Conservation (phyloP, 2,113 vertebrate genomes). For the Synchiropus splendidus region DNA sequence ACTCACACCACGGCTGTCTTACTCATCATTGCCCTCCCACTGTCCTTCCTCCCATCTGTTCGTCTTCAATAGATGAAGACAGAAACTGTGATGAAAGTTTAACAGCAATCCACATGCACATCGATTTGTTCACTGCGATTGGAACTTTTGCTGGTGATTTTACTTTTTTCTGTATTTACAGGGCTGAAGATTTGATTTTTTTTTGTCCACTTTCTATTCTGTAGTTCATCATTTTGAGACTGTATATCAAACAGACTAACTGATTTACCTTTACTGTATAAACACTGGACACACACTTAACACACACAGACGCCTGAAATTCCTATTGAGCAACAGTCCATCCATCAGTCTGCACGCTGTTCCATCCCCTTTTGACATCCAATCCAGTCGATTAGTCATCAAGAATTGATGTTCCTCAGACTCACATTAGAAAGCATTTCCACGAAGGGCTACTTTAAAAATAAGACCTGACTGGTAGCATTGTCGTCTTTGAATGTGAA, state of each 20-base stretch:
- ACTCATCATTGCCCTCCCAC: conserved; percentile 9
- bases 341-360: conserved; percentile 9
- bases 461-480: too few species aligned
- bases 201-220: too few species aligned
- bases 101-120: too few species aligned
- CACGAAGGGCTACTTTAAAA: too few species aligned
- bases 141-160: too few species aligned
- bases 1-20: conserved; percentile 31
- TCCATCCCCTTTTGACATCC: conserved; percentile 9
- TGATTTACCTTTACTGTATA: neutral
- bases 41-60: conserved; percentile 26
- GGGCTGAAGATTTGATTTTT: too few species aligned
- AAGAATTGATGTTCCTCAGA: conserved; percentile 13
- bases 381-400: conserved; percentile 13
- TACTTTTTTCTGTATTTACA: too few species aligned
- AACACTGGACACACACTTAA: neutral
- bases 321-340: neutral
- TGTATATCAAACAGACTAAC: neutral
- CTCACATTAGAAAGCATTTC: conserved; percentile 7
- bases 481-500: too few species aligned
- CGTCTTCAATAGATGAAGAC: too few species aligned
- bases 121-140: neutral
- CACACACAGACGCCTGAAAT: neutral
- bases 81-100: too few species aligned
- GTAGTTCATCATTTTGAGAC: neutral